Percentiles rank a stretch among this genome's conserved stretches.
phyloP scores from a whole-genome alignment of 2,888 invertebrate species.

The Melinaea menophilus region DNA sequence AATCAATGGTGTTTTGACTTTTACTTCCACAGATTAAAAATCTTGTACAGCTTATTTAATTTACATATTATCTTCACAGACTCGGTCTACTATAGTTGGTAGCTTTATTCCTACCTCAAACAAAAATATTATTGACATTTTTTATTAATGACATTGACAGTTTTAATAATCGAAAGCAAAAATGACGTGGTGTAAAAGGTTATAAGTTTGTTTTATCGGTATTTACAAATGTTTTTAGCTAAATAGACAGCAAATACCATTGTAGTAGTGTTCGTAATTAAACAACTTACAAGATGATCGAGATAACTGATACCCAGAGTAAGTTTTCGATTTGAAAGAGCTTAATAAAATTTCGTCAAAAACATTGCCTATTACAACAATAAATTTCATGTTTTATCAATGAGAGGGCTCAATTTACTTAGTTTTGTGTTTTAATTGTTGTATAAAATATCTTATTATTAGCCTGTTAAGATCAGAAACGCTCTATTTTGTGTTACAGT shows the following conservation, averaged over 20 bases:
- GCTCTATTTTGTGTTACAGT: no score
- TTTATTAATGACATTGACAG: constrained; percentile 31
- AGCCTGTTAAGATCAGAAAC: not conserved
- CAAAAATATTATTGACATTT: no score
- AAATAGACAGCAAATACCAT: constrained; percentile 32
- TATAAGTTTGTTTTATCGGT: constrained; percentile 54
- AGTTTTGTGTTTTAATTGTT: not conserved
- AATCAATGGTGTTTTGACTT: constrained; percentile 5
- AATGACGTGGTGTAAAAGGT: constrained; percentile 67
- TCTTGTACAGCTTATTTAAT: not conserved
- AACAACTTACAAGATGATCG: constrained; percentile 81
- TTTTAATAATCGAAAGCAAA: constrained; percentile 42
- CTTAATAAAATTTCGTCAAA: constrained; percentile 10
- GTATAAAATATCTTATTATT: not conserved
- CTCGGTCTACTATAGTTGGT: no score
- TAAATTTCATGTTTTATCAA: constrained; percentile 27
- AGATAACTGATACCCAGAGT: constrained; percentile 91
- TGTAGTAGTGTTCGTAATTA: constrained; percentile 24
- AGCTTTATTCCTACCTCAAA: no score
- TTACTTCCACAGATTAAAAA: not conserved
- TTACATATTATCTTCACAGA: not conserved
- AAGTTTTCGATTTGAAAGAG: constrained; percentile 56
- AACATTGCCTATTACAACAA: constrained; percentile 7
- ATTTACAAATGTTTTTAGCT: constrained; percentile 45
- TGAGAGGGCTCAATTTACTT: not conserved